phyloP scores from a whole-genome alignment of 2,113 vertebrate species.

The Jacana jacana region DNA sequence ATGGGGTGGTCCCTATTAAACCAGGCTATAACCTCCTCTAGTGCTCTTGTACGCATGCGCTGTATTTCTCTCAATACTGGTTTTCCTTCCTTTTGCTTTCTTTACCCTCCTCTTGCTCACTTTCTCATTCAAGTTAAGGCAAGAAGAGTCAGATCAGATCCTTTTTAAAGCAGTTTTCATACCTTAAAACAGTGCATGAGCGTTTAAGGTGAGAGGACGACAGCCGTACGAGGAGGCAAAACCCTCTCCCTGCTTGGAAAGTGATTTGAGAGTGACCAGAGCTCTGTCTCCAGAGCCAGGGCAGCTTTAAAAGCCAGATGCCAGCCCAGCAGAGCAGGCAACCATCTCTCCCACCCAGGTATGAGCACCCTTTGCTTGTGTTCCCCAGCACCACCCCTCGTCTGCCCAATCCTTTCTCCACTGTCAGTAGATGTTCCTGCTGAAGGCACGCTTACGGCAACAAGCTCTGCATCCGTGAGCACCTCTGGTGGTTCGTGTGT shows the following conservation, averaged over 20 bases:
- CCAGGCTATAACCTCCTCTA: neutral
- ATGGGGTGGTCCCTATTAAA: neutral
- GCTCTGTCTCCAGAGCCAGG: neutral
- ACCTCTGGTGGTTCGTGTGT: fast-evolving
- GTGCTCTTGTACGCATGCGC: neutral
- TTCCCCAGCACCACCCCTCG: neutral
- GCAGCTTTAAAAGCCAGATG: neutral
- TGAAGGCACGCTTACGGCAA: neutral
- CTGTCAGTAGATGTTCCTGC: neutral
- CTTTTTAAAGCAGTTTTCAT: neutral
- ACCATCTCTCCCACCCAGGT: neutral
- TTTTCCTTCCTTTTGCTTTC: neutral
- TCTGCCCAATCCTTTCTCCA: neutral
- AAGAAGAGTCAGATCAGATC: neutral
- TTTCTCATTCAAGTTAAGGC: neutral
- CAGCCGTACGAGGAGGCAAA: neutral
- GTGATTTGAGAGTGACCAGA: neutral
- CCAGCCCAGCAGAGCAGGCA: neutral
- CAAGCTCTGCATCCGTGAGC: neutral
- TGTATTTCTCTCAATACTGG: neutral
- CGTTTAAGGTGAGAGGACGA: neutral
- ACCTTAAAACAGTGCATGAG: fast-evolving
- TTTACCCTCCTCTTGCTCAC: neutral
- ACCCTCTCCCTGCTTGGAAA: neutral
- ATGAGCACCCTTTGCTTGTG: fast-evolving